Percentiles rank a stretch among this genome's conserved stretches.
Conservation (phyloP, 2,797 vertebrate genomes). For the Chanos chanos region DNA sequence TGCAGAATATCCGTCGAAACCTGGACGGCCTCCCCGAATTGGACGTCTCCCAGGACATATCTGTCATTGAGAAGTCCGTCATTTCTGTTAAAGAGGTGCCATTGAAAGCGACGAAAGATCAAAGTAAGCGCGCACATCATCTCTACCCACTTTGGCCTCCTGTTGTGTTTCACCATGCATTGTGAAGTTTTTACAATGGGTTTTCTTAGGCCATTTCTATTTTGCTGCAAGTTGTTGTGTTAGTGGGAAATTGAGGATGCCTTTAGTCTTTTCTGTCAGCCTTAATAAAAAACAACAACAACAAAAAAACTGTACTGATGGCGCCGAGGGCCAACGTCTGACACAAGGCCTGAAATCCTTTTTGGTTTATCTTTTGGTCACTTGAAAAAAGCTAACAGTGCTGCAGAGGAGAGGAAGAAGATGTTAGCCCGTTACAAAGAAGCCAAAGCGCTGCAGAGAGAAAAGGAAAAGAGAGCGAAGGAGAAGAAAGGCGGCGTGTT, state of each 20-base stretch:
- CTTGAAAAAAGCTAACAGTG: constrained; percentile 54
- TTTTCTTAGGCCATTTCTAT: neutral
- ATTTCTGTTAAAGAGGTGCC: constrained; percentile 42
- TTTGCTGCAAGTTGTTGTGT: too few species aligned
- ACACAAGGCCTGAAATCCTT: too few species aligned
- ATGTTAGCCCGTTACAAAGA: constrained; percentile 89
- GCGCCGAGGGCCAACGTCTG: too few species aligned
- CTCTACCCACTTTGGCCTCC: neutral
- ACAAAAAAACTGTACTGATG: too few species aligned
- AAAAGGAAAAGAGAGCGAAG: constrained; percentile 81
- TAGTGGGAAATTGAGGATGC: too few species aligned
- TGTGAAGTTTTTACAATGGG: neutral
- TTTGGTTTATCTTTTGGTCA: too few species aligned
- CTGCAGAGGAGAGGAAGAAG: constrained; percentile 65
- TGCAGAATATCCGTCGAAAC: constrained; percentile 75
- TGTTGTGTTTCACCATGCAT: neutral
- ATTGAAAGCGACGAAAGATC: constrained; percentile 33
- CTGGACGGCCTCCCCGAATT: constrained; percentile 67
- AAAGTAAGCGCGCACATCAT: constrained; percentile 46
- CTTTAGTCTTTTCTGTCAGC: too few species aligned
- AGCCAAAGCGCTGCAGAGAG: constrained; percentile 80
- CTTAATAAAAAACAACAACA: too few species aligned
- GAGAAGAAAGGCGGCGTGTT: constrained; percentile 78
- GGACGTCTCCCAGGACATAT: constrained; percentile 60
- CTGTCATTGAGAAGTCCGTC: constrained; percentile 34